Conservation (phyloP, 2,888 invertebrate genomes). For the Hymenopus coronatus region DNA sequence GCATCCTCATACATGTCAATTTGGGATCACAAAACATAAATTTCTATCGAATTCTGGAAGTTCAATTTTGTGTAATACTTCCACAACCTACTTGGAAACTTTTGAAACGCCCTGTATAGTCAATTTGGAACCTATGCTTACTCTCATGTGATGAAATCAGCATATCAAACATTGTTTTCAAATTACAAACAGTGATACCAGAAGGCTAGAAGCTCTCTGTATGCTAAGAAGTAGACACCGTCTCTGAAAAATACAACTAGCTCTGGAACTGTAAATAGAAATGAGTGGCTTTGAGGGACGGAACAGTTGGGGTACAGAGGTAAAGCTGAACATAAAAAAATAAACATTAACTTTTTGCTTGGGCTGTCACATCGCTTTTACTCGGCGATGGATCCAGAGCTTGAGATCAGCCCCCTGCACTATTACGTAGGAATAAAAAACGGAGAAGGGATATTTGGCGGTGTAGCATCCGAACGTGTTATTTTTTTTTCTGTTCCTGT, state of each 20-base stretch:
- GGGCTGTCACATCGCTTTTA: not conserved
- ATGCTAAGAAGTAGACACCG: not conserved
- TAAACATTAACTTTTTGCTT: not conserved
- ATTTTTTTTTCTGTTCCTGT: not conserved
- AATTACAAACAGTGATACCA: too few species aligned
- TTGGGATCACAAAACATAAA: too few species aligned
- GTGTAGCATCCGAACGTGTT: not conserved
- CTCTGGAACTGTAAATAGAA: not conserved
- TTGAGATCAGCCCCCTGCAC: not conserved
- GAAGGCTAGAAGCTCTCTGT: too few species aligned
- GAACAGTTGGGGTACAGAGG: not conserved
- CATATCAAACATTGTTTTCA: too few species aligned
- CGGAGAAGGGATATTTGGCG: not conserved
- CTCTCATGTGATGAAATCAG: too few species aligned
- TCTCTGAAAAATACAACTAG: not conserved
- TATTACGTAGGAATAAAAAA: not conserved
- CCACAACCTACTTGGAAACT: too few species aligned
- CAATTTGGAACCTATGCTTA: too few species aligned
- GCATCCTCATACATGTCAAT: too few species aligned
- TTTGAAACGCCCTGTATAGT: too few species aligned
- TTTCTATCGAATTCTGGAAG: too few species aligned
- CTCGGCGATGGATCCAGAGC: not conserved
- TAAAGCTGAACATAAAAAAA: not conserved
- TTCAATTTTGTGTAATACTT: too few species aligned
- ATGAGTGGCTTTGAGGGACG: not conserved